Evolutionary conservation across 2,113 vertebrate genomes (phyloP).

Genomic region (Prunella himalayana): DNA sequence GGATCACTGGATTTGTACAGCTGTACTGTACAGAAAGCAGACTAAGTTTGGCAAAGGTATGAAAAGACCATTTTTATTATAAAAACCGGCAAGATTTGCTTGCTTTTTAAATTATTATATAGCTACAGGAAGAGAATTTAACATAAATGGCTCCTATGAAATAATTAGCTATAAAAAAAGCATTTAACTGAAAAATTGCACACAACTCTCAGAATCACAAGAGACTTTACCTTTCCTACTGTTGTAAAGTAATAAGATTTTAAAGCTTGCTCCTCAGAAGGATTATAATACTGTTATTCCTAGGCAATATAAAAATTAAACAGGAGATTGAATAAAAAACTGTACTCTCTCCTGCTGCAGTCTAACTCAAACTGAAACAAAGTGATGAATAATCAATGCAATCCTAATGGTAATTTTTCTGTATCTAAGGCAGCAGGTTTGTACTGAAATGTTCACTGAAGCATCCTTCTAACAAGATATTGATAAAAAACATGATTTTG

Average conservation of each 20-base stretch:
- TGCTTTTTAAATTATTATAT: not conserved
- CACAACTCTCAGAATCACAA: not conserved
- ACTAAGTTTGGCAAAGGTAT: not conserved
- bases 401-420: not conserved
- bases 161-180: not conserved
- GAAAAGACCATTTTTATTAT: not conserved
- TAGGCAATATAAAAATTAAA: not conserved
- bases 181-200: not conserved
- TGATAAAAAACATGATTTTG: not conserved
- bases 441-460: not conserved
- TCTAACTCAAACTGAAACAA: not conserved
- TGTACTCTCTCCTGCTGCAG: not conserved
- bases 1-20: not conserved
- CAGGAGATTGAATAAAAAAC: not conserved
- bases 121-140: not conserved
- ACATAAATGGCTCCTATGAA: not conserved
- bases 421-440: not conserved
- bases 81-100: not conserved
- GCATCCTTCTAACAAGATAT: not conserved
- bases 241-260: not conserved
- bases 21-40: not conserved
- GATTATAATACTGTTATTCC: not conserved
- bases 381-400: not conserved
- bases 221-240: not conserved
- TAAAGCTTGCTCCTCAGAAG: not conserved